Conservation (phyloP, 2,113 vertebrate species). For the Gasterosteus aculeatus region DNA sequence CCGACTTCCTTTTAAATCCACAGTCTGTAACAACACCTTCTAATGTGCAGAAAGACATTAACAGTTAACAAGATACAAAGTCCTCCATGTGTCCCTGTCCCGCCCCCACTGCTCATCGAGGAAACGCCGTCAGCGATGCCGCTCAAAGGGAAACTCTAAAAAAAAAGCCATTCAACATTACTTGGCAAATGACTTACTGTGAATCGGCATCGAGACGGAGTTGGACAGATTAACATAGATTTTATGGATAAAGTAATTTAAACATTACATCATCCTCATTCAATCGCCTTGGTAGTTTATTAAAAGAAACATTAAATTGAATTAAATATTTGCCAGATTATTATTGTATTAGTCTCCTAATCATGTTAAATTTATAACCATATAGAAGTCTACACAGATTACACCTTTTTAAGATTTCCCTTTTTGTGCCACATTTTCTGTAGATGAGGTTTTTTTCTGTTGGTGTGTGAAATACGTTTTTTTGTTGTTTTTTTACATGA, state of each 20-base stretch:
- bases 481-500: conserved; percentile 2
- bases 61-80: not conserved
- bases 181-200: not conserved
- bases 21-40: not conserved
- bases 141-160: not conserved
- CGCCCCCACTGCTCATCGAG: not conserved
- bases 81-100: not conserved
- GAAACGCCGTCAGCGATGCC: not conserved
- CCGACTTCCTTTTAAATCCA: not conserved
- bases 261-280: conserved; percentile 28
- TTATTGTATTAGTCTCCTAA: not conserved
- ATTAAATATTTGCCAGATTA: conserved; percentile 12
- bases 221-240: not conserved
- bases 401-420: conserved; percentile 1
- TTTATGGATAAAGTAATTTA: conserved; percentile 59
- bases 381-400: not conserved
- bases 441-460: conserved; percentile 14
- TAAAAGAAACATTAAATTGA: not conserved
- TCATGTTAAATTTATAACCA: not conserved
- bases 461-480: conserved; percentile 19
- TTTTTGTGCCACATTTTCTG: conserved; percentile 4
- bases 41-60: not conserved
- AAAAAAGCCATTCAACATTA: too few species aligned
- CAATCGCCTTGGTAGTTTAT: conserved; percentile 18
- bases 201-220: not conserved